Percentiles rank a stretch among this genome's conserved stretches.
Conservation (phyloP, 35 echinoderm and acorn worm species). For the Ophioderma brevispina region DNA sequence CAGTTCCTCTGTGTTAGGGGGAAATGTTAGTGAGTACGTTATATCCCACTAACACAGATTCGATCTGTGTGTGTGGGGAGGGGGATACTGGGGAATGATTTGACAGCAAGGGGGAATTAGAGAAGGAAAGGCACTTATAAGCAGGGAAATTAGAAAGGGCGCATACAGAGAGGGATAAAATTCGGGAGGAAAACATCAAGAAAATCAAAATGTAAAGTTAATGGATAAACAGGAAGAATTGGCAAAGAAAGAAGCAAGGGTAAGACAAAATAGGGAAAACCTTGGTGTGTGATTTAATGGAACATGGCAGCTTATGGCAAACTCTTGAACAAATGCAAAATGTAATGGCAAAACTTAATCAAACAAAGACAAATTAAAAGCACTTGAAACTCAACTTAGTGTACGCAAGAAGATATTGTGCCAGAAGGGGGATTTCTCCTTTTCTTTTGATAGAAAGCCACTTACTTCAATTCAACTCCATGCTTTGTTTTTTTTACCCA, state of each 20-base stretch:
- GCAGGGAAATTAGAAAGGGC: neutral
- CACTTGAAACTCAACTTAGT: slow-evolving; percentile 11
- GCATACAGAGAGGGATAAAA: neutral
- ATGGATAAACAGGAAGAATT: neutral
- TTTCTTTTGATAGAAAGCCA: neutral
- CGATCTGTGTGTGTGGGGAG: too few relatives aligned
- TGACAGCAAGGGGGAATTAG: neutral
- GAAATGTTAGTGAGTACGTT: too few relatives aligned
- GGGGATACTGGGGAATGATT: neutral
- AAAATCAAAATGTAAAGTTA: neutral
- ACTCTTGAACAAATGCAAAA: neutral
- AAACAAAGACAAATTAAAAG: neutral
- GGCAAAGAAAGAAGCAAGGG: neutral
- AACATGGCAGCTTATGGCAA: slow-evolving; percentile 19
- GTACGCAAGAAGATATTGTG: neutral
- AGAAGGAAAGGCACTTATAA: neutral
- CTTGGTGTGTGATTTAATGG: neutral
- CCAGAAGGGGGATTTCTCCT: neutral
- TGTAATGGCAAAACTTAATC: neutral
- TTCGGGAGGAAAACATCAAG: neutral
- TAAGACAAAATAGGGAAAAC: neutral
- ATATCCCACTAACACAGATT: too few relatives aligned
- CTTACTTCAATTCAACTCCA: too few relatives aligned
- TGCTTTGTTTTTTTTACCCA: too few relatives aligned
- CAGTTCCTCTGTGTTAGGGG: too few relatives aligned